These are phyloP conservation scores for Balanococcus diminutus DNA, from an alignment of 2,888 invertebrate species.

Conservation along the genomic window DNA sequence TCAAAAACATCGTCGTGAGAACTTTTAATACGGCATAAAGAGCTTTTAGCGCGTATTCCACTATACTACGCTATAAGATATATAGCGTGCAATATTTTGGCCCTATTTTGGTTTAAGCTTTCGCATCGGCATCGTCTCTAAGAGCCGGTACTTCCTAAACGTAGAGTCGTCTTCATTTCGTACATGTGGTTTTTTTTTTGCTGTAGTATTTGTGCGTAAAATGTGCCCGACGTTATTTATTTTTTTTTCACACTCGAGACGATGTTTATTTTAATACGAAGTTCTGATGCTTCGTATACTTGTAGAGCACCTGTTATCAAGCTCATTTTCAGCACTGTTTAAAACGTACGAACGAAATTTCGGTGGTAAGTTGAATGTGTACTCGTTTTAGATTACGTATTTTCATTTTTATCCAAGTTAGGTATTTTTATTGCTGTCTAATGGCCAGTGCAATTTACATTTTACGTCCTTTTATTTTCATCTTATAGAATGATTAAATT, in stretches of 20 bases:
- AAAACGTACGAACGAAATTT: not conserved
- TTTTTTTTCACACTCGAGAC: not conserved
- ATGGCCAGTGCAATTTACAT: too few species aligned
- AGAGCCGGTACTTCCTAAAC: slow-evolving; percentile 4
- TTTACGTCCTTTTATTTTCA: not conserved
- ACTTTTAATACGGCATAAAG: slow-evolving; percentile 40
- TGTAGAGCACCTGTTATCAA: slow-evolving; percentile 9
- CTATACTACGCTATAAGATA: not conserved
- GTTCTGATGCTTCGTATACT: not conserved
- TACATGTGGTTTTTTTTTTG: slow-evolving; percentile 23
- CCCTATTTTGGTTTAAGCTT: slow-evolving; percentile 29
- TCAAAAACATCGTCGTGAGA: slow-evolving; percentile 27
- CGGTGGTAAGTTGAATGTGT: not conserved
- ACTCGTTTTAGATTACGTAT: not conserved
- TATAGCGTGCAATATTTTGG: slow-evolving; percentile 27
- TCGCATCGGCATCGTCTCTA: slow-evolving; percentile 4
- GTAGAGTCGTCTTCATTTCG: not conserved
- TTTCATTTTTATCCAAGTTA: not conserved
- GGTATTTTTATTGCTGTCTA: too few species aligned
- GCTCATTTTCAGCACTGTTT: not conserved
- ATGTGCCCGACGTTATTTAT: slow-evolving; percentile 3
- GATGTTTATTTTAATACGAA: not conserved
- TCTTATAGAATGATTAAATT: not conserved
- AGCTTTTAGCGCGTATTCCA: slow-evolving; percentile 38
- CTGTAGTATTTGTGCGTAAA: slow-evolving; percentile 1